phyloP scores from a whole-genome alignment of 1,140 invertebrate genomes.

The Rhopalosiphum maidis region DNA sequence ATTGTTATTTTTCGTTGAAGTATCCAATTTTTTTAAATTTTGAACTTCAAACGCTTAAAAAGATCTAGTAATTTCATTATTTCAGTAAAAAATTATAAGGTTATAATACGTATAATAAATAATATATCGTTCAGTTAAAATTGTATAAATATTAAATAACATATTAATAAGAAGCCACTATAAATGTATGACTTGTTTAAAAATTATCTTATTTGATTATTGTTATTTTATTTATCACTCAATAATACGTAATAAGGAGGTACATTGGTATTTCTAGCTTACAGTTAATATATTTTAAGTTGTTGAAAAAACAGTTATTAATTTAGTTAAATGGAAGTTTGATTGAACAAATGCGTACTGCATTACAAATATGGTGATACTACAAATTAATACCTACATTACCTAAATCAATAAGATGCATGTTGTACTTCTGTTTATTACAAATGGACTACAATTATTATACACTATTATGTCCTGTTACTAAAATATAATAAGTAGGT shows the following conservation, averaged over 20 bases:
- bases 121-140: background rate
- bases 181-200: background rate
- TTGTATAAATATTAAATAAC: background rate
- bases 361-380: background rate
- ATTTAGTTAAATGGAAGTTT: conserved; percentile 4
- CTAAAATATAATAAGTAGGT: no score
- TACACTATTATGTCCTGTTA: no score
- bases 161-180: background rate
- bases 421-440: background rate
- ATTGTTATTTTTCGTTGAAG: no score
- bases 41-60: no score
- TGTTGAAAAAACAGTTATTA: background rate
- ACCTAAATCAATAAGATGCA: background rate
- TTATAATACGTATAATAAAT: background rate
- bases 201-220: no score
- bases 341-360: background rate
- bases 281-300: background rate
- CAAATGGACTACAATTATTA: no score
- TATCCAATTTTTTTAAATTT: no score
- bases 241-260: background rate
- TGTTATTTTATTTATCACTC: background rate
- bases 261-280: background rate
- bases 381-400: background rate
- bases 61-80: background rate
- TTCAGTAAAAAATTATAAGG: background rate